These are phyloP conservation scores for Andrena marginata DNA, from an alignment of 2,888 invertebrate species.

Conservation along the genomic window DNA sequence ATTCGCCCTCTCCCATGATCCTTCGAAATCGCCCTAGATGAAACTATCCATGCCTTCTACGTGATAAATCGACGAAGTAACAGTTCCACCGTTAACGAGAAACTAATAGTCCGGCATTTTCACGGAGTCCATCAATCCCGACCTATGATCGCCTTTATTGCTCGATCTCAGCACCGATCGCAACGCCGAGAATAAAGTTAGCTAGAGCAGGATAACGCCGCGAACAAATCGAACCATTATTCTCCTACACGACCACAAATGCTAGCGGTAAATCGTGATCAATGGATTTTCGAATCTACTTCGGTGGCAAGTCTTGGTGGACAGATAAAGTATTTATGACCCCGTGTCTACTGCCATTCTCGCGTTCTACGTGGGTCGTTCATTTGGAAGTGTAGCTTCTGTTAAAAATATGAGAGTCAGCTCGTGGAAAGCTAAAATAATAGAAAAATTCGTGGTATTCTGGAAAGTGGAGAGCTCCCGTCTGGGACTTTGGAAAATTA, in stretches of 20 bases:
- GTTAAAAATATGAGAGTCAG: too few species aligned
- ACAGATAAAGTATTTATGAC: slow-evolving; percentile 55
- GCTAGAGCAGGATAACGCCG: neutral
- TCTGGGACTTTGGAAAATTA: too few species aligned
- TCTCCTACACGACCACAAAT: neutral
- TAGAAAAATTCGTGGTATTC: too few species aligned
- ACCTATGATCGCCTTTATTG: slow-evolving; percentile 23
- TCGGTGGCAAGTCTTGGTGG: slow-evolving; percentile 40
- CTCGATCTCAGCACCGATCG: slow-evolving; percentile 1
- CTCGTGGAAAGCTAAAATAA: too few species aligned
- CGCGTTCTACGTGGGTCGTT: neutral
- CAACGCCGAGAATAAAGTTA: neutral
- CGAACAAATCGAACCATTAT: neutral
- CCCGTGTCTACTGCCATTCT: neutral
- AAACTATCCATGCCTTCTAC: neutral
- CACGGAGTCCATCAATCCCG: neutral
- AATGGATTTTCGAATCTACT: slow-evolving; percentile 15
- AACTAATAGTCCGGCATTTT: slow-evolving; percentile 3
- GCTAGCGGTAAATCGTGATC: slow-evolving; percentile 32
- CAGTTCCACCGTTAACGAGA: neutral
- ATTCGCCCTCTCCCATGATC: neutral
- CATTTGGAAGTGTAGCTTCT: too few species aligned
- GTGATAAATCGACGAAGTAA: neutral
- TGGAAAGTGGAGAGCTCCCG: too few species aligned
- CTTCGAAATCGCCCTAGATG: neutral